Evolutionary conservation across 2,797 vertebrate genomes (phyloP).

Genomic region (Tenualosa thibaudeaui): DNA sequence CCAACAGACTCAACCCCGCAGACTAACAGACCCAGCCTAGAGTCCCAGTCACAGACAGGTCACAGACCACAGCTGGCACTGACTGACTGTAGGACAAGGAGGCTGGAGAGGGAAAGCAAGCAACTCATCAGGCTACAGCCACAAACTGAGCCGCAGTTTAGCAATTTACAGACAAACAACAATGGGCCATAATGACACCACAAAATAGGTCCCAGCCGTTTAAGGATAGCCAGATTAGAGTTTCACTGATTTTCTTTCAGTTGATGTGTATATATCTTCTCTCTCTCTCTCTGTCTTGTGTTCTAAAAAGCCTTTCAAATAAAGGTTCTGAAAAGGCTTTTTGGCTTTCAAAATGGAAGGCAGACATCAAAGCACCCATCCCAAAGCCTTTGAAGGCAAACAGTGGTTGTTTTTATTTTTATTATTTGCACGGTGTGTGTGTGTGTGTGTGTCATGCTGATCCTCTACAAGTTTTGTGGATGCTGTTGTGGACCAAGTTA

Average conservation of each 20-base stretch:
- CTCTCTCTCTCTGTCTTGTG: slow-evolving; percentile 13
- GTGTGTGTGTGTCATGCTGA: neutral
- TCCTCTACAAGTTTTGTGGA: neutral
- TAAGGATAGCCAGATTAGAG: slow-evolving; percentile 14
- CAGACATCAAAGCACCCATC: slow-evolving; percentile 47
- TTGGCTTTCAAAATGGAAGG: slow-evolving; percentile 38
- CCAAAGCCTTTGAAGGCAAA: slow-evolving; percentile 45
- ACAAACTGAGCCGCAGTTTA: slow-evolving; percentile 14
- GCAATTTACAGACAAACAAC: slow-evolving; percentile 29
- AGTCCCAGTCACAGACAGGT: neutral
- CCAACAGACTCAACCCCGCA: too few species aligned
- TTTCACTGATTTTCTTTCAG: slow-evolving; percentile 30
- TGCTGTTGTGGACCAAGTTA: neutral
- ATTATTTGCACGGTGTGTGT: neutral
- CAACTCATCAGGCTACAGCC: neutral
- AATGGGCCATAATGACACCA: slow-evolving; percentile 29
- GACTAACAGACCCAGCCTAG: neutral
- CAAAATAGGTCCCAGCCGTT: slow-evolving; percentile 29
- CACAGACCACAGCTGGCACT: neutral
- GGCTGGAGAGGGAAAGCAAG: neutral
- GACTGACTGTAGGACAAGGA: too few species aligned
- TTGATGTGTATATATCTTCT: slow-evolving; percentile 29
- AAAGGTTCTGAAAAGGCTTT: slow-evolving; percentile 39
- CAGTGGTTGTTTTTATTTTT: slow-evolving; percentile 7
- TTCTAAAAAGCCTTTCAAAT: slow-evolving; percentile 6